Base-by-base conservation (phyloP, 2,888 invertebrate species). In the Polymixis lichenea region DNA sequence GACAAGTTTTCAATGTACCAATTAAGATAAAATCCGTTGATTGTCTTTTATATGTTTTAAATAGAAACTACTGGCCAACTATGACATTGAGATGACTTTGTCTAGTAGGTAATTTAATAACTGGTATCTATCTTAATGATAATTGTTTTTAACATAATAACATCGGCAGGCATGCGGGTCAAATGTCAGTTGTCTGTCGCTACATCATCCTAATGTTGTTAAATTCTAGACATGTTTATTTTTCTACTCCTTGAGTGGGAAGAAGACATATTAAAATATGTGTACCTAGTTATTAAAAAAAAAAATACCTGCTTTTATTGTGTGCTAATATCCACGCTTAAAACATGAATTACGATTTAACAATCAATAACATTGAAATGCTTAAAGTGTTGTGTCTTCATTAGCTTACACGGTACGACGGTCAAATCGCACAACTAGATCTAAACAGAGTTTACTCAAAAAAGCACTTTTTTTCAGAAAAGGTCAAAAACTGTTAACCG, bases 121-220 rank as follows among this genome's bases (percentile, higher is more conserved):
- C 84, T 86, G 56, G 71, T 86, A 75, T 73, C 65, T 77, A 75
- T 80, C 73, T 68, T 81, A 85, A 80, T 87, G 70, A 83, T 83
- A 70, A 87, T 89, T 88, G 84, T 90, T 88, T 88, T 90, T 89
- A 88, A 80, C 43, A 46, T 46, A 46, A 46, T 46, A 46, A 46
- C 87, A 89, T 85, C 75, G 79, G 77, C 77, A 86, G 78, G 80
- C 80, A 88, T 90, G 86, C 88, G 87, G 92, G 94, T 93, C 89
- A 92, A 92, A 92, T 89, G 92, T 92, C 91, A 92, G 80, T 75
- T 78, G 68, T 32, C 46, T 78, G 69, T 32, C 46, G 15, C 67
- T 69, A 88, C 87, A 88, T 89, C 87, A 88, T 62, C 61, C 74
- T 78, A 89, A 89, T 91, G 86, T 89, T 83, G 60, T 79, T 77